phyloP scores from a whole-genome alignment of 2,797 vertebrate species.

The Enteromius unitaeniatus region DNA sequence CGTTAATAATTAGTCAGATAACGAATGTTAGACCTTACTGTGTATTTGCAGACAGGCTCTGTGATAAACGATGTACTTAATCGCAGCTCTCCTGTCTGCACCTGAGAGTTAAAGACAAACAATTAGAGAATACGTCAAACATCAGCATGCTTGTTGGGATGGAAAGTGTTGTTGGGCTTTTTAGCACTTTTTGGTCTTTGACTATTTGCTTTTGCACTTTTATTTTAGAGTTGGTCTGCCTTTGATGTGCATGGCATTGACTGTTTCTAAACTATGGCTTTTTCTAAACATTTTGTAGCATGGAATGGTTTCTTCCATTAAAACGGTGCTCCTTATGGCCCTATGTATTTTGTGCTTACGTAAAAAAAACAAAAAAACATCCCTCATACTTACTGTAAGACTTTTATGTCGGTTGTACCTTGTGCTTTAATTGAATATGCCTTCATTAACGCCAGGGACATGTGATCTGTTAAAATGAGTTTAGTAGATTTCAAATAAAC shows the following conservation, averaged over 20 bases:
- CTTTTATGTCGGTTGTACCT: conserved; percentile 42
- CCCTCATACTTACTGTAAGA: not conserved
- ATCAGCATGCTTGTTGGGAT: conserved; percentile 21
- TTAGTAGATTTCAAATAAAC: conserved; percentile 18
- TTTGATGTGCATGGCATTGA: conserved; percentile 69
- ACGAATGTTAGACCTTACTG: conserved; percentile 42
- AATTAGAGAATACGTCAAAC: conserved; percentile 11
- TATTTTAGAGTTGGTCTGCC: conserved; percentile 57
- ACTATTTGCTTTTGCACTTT: conserved; percentile 73
- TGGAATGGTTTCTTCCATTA: conserved; percentile 61
- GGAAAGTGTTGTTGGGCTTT: conserved; percentile 29
- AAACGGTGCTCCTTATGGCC: conserved; percentile 52
- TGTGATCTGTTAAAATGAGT: conserved; percentile 5
- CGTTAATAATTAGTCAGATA: conserved; percentile 12
- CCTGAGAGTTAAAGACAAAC: not conserved
- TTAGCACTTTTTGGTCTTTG: conserved; percentile 46
- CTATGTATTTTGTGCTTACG: conserved; percentile 31
- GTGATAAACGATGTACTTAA: conserved; percentile 33
- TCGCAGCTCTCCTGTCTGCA: conserved; percentile 16
- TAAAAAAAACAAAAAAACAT: not conserved
- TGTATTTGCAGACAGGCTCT: conserved; percentile 68
- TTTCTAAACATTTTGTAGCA: conserved; percentile 59
- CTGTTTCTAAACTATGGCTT: conserved; percentile 57
- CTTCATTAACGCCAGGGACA: conserved; percentile 34
- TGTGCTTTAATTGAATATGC: conserved; percentile 50